phyloP scores from a whole-genome alignment of 1,140 invertebrate species.

The Ostrea denselamellosa region DNA sequence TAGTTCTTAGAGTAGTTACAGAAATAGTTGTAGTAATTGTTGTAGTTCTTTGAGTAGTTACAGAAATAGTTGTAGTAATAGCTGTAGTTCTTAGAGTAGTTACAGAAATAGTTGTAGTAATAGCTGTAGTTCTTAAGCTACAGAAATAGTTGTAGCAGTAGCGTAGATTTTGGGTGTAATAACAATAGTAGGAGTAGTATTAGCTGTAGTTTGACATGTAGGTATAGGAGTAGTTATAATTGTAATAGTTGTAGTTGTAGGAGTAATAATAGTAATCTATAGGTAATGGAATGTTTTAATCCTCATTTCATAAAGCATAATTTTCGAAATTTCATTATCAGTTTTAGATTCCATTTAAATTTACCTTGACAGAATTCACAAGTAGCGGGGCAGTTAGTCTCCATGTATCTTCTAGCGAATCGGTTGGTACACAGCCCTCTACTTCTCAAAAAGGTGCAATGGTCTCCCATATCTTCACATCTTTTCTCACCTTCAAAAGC shows the following conservation, averaged over 20 bases:
- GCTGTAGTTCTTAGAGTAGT: no score
- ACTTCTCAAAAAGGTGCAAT: not conserved
- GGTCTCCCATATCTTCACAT: slow-evolving; percentile 2
- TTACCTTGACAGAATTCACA: slow-evolving; percentile 15
- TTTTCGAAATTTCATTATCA: not conserved
- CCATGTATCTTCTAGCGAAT: not conserved
- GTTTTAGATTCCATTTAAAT: not conserved
- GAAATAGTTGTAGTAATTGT: no score
- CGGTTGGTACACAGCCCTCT: not conserved
- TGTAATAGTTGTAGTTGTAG: not conserved
- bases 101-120: no score
- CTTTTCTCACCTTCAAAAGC: not conserved
- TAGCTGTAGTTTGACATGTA: no score
- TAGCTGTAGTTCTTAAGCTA: no score
- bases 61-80: no score
- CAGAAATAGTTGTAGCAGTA: no score
- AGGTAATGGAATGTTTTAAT: not conserved
- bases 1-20: no score
- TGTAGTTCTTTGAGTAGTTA: no score
- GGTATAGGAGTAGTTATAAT: no score
- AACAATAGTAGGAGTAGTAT: no score
- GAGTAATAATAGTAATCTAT: not conserved
- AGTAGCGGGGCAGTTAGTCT: not conserved
- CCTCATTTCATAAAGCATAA: not conserved
- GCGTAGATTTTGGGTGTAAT: no score